These are phyloP conservation scores for Melierax canorus DNA, from an alignment of 2,113 vertebrate species.

Conservation along the genomic window DNA sequence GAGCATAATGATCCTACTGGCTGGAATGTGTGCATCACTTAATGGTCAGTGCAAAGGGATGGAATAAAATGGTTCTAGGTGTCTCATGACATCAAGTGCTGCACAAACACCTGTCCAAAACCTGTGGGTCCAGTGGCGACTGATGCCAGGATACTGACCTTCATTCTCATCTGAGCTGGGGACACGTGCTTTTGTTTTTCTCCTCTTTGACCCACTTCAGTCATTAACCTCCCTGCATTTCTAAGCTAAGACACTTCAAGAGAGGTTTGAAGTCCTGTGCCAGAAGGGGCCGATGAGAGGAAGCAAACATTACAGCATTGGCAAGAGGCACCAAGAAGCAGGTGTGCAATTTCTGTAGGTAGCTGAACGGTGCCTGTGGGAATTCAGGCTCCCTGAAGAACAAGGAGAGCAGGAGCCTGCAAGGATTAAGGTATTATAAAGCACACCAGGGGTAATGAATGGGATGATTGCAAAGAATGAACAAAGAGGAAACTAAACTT, in stretches of 20 bases:
- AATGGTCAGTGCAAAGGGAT: not conserved
- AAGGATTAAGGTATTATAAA: not conserved
- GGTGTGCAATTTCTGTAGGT: not conserved
- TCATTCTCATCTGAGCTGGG: not conserved
- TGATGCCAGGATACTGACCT: not conserved
- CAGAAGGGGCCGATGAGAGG: not conserved
- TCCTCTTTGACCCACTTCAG: not conserved
- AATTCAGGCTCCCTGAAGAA: not conserved
- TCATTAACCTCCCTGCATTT: not conserved
- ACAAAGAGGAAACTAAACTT: not conserved
- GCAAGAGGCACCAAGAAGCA: not conserved
- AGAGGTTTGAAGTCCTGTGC: not conserved
- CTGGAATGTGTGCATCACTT: not conserved
- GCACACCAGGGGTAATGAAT: not conserved
- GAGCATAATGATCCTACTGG: not conserved
- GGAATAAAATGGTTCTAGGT: not conserved
- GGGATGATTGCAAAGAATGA: not conserved
- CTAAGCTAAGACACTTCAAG: not conserved
- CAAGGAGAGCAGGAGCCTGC: not conserved
- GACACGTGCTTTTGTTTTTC: rapidly evolving
- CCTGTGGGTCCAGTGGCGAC: not conserved
- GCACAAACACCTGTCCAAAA: not conserved
- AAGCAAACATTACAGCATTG: not conserved
- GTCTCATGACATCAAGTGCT: not conserved
- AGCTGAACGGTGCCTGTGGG: not conserved